Base-by-base conservation (phyloP, 1,140 invertebrate species). In the Philopotamus ludificatus region DNA sequence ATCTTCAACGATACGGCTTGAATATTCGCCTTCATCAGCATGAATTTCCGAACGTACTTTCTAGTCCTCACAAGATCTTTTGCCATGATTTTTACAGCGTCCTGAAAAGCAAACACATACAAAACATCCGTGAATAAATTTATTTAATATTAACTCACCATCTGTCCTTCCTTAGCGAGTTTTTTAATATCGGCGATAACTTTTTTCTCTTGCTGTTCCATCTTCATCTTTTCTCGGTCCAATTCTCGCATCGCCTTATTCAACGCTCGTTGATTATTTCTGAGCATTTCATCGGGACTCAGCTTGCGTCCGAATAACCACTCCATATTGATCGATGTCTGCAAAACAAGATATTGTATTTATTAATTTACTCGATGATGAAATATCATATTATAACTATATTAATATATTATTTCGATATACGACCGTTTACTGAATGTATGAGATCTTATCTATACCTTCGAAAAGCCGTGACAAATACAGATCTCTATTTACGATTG, bases 61-160 rank as follows among this genome's bases (percentile, higher is more conserved):
- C 97, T 84, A 9, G 97, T 99, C 71, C 98, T 84, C 0, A 99
- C 98, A 63, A 99, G 81, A 83, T 99, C 98, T 82, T 97, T 98
- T 0, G 98, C 98, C 97, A 99, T 99, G 70, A 99, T 97, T 86
- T 98, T 99, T 0, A 99, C 98, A 58, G 97, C 94, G 84, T 99
- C 97, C 94, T 96, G 73, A 26, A 82, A 76, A 70, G 64, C n/a
- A n/a, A n/a, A n/a, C n/a, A n/a, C n/a, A 57, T 9, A 39, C 26
- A 18, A 42, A 7, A 39, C 1, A 39, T 20, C 7, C 1, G n/a
- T 21, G 57, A 12, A n/a, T 34, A 12, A 21, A 44, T 15, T 10
- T 8, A 2, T 3, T 34, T 34, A 34, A 21, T 4, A 55, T 42
- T n/a, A 20, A 57, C 61, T 76, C 80, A 95, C 94, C 97, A 99